phyloP scores from a whole-genome alignment of 1,140 invertebrate species.

The Leptinotarsa lineolata region DNA sequence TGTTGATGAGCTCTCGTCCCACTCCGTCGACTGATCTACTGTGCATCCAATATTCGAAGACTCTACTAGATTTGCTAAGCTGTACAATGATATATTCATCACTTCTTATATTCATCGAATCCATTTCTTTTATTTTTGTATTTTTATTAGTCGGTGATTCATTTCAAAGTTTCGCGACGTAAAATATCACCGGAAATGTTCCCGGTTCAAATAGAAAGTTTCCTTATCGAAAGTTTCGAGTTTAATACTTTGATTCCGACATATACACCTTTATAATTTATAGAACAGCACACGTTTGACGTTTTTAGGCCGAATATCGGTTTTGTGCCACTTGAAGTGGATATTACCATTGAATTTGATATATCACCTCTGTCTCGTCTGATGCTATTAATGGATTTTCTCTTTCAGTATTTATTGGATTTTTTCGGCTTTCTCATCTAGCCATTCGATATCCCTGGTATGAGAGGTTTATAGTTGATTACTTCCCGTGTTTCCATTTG shows the following conservation, averaged over 20 bases:
- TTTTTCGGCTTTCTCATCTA: neutral
- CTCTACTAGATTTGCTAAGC: no score
- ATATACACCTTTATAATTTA: neutral
- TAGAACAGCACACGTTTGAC: neutral
- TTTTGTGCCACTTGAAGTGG: neutral
- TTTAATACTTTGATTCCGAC: neutral
- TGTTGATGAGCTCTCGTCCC: no score
- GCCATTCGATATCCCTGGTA: neutral
- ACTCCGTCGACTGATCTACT: no score
- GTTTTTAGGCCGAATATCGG: neutral
- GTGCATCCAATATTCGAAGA: no score
- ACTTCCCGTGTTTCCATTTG: constrained; percentile 2
- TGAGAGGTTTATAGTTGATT: constrained; percentile 6
- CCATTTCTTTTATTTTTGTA: no score
- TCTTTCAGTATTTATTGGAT: neutral
- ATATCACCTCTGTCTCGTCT: neutral
- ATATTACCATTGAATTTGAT: constrained; percentile 1
- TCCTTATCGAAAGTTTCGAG: neutral
- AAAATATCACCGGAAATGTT: no score
- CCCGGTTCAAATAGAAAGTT: no score
- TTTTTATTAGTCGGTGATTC: no score
- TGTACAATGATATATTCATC: no score
- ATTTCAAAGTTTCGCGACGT: no score
- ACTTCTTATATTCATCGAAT: no score
- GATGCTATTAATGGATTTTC: neutral